These are phyloP conservation scores for Agrochola lychnidis DNA, from an alignment of 2,888 invertebrate species.

Conservation along the genomic window DNA sequence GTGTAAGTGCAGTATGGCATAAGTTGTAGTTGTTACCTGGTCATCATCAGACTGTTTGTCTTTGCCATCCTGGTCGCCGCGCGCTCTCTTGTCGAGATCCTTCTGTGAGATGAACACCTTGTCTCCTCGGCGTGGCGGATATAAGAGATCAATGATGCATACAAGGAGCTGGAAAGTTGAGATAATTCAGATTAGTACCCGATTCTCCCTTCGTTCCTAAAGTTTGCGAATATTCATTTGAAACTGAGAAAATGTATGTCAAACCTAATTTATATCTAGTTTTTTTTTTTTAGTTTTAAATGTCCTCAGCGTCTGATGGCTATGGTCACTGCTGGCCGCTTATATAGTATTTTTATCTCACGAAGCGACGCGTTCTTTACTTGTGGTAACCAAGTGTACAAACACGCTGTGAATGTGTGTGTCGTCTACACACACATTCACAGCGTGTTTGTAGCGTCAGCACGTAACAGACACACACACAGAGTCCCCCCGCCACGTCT, in stretches of 20 bases:
- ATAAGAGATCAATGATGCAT: slow-evolving; percentile 96
- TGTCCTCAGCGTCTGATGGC: not conserved
- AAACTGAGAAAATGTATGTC: not conserved
- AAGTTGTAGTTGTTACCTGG: slow-evolving; percentile 50
- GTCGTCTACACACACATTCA: too few relatives aligned
- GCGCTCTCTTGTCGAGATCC: slow-evolving; percentile 78
- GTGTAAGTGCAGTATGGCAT: not conserved
- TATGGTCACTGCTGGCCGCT: not conserved
- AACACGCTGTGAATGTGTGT: too few relatives aligned
- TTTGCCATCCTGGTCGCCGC: slow-evolving; percentile 76
- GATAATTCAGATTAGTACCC: not conserved
- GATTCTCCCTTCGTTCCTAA: not conserved
- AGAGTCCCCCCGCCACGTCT: too few relatives aligned
- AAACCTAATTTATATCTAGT: not conserved
- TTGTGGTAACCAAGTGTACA: too few relatives aligned
- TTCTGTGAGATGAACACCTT: slow-evolving; percentile 77
- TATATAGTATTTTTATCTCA: not conserved
- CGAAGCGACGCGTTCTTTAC: too few relatives aligned
- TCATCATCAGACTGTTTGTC: slow-evolving; percentile 78
- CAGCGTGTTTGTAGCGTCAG: too few relatives aligned
- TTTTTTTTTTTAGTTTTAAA: not conserved
- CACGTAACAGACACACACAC: too few relatives aligned
- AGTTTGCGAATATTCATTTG: not conserved
- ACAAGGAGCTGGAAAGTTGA: slow-evolving; percentile 92
- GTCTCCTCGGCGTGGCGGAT: slow-evolving; percentile 92